These are phyloP conservation scores for Cheilosia impressa DNA, from an alignment of 2,888 invertebrate species.

Conservation along the genomic window DNA sequence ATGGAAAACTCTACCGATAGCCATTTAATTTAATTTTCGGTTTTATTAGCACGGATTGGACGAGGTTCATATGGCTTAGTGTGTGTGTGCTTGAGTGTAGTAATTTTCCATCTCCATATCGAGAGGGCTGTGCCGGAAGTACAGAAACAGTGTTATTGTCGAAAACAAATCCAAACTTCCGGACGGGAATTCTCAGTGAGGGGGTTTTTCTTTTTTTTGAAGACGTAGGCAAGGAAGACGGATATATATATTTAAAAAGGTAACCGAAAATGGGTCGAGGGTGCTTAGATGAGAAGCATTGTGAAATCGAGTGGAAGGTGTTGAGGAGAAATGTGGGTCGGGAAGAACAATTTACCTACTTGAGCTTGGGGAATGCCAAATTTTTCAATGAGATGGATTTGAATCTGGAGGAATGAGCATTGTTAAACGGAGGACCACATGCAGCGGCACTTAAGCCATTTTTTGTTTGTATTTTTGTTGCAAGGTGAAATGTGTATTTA, in stretches of 20 bases:
- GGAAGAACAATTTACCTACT: neutral
- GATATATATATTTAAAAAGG: neutral
- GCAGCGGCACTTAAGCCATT: no score
- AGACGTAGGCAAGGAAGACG: neutral
- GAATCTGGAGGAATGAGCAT: neutral
- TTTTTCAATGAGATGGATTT: neutral
- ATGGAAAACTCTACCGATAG: constrained; percentile 43
- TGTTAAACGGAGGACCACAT: no score
- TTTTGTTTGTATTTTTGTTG: no score
- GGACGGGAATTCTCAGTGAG: constrained; percentile 26
- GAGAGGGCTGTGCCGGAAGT: neutral
- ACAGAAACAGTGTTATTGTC: constrained; percentile 8
- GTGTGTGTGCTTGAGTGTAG: constrained; percentile 9
- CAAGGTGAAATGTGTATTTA: no score
- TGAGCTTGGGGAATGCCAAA: neutral
- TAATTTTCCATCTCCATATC: neutral
- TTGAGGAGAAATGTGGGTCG: neutral
- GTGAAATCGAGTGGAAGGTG: neutral
- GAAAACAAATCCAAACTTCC: constrained; percentile 34
- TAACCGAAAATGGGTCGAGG: neutral
- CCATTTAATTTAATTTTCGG: constrained; percentile 62
- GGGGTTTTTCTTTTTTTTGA: neutral
- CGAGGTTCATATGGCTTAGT: neutral
- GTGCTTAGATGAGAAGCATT: neutral
- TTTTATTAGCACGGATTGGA: constrained; percentile 54